Conservation (phyloP, 2,888 invertebrate genomes). For the Metopia argyrocephala region DNA sequence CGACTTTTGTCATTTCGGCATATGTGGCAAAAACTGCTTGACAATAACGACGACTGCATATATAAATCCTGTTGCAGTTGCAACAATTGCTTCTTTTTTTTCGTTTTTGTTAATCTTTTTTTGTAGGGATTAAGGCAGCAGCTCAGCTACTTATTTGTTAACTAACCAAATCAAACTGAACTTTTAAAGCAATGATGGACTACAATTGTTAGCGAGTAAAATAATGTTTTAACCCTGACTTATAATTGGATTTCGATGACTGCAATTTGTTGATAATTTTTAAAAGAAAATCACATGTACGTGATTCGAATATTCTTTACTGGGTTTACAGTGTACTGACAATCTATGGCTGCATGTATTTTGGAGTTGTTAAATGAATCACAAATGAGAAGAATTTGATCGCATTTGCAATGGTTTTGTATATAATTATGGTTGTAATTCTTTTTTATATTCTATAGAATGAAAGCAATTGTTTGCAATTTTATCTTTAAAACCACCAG, state of each 20-base stretch:
- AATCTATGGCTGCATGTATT: neutral
- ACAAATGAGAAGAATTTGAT: constrained; percentile 10
- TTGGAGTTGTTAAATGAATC: constrained; percentile 21
- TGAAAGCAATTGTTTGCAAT: constrained; percentile 35
- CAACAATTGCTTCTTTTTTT: constrained; percentile 18
- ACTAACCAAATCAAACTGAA: neutral
- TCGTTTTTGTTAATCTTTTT: constrained; percentile 5
- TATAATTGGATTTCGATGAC: constrained; percentile 77
- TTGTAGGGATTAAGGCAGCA: constrained; percentile 35
- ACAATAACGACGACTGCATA: neutral
- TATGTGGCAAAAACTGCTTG: neutral
- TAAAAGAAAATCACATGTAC: constrained; percentile 53
- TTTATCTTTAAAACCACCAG: constrained; percentile 7
- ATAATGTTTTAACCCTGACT: constrained; percentile 63
- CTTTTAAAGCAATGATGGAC: constrained; percentile 21
- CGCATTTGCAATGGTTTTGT: neutral
- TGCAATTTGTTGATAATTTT: constrained; percentile 77
- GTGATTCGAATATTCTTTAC: constrained; percentile 65
- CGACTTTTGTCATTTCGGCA: constrained; percentile 19
- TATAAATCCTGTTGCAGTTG: constrained; percentile 31
- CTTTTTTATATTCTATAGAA: constrained; percentile 13
- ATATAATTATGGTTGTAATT: constrained; percentile 7
- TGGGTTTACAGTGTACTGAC: constrained; percentile 6
- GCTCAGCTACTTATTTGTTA: neutral
- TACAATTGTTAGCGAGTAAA: constrained; percentile 52